Evolutionary conservation across 2,113 vertebrate species (phyloP).

Genomic region (Microcebus tavaratra): DNA sequence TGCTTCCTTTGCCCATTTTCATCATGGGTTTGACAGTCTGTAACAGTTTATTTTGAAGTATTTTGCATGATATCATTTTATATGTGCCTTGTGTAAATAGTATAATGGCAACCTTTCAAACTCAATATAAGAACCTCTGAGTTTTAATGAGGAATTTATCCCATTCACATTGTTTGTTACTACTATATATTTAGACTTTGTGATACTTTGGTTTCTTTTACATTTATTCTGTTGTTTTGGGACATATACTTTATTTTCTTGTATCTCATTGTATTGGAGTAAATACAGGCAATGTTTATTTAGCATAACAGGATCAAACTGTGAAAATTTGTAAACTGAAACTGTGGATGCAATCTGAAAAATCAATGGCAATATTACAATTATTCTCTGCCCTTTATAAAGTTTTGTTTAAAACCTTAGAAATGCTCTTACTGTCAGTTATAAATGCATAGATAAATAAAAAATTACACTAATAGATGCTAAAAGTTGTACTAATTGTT

Average conservation of each 20-base stretch:
- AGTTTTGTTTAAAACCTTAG: background rate
- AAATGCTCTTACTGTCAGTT: background rate
- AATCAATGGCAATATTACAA: background rate
- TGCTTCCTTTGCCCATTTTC: no score
- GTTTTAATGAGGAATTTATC: background rate
- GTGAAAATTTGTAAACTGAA: background rate
- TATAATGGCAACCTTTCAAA: background rate
- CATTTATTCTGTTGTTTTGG: background rate
- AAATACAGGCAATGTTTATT: background rate
- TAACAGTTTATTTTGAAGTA: background rate
- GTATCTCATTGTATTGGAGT: background rate
- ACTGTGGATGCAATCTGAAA: background rate
- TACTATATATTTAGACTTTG: background rate
- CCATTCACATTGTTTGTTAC: background rate
- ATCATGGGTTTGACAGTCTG: background rate
- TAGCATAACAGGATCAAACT: background rate
- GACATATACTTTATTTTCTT: background rate
- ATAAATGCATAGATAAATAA: background rate
- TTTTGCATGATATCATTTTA: background rate
- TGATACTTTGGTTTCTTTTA: background rate
- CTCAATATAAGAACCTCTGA: background rate
- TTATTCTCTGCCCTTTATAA: background rate
- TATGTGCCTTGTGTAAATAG: background rate
- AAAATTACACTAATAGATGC: background rate
- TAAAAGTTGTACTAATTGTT: background rate